Base-by-base conservation (phyloP, 1,140 invertebrate genomes). In the Macrocentrus cingulum region DNA sequence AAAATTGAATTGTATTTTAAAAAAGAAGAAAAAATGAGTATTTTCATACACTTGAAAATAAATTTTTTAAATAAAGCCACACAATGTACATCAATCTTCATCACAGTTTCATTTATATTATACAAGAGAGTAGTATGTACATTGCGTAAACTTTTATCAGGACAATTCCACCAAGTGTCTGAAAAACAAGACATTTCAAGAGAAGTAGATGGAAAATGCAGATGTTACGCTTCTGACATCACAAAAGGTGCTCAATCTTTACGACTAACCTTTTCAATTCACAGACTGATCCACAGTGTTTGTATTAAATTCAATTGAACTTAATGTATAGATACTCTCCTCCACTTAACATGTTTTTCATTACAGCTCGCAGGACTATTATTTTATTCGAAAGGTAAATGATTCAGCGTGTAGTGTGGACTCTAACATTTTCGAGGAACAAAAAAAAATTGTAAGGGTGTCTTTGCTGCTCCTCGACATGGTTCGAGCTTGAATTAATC, bases 201-300 rank as follows among this genome's bases (percentile, higher is more conserved):
- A 39, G 8, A 22, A 19, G 49, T 41, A 36, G 42, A 25, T 29
- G 9, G 55, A 50, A 13, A 57, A 57, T 57, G 46, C 36, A 57
- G 45, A 49, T 50, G 55, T 57, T 57, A 57, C 36, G 56, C 36
- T 62, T 62, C 60, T 55, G 51, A 37, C 60, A 62, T 59, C 42
- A 62, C 60, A 62, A 62, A 62, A 52, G 54, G 56, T 51, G 50
- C 55, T 62, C 51, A 59, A 59, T 62, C 60, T 62, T 49, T 48
- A 36, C 50, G 44, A 29, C 16, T 62, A 62, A 62, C 60, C 60
- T 62, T 62, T 62, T 56, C 56, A 54, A 41, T 57, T n/a, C n/a
- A n/a, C 39, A 49, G 25, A 56, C 9, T 57, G 45, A 57, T 57
- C 46, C 34, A 41, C 48, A 50, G 19, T 20, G 37, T 61, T 48